Evolutionary conservation across 2,888 invertebrate genomes (phyloP).

Genomic region (Bugula neritina): DNA sequence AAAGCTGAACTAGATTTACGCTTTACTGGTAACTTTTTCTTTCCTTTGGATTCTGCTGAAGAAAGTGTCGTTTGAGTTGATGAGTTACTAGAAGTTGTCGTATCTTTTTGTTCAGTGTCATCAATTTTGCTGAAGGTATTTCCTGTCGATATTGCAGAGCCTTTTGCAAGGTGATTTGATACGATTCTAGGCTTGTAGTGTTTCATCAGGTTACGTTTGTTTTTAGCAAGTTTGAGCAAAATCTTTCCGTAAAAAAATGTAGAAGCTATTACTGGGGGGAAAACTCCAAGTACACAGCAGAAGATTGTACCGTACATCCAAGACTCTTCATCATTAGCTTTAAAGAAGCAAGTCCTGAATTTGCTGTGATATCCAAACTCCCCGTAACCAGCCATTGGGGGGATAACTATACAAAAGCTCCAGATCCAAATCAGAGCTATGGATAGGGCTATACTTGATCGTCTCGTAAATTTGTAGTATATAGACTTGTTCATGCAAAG

Average conservation of each 20-base stretch:
- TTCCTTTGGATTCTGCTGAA: neutral
- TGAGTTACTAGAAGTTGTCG: neutral
- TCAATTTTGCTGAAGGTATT: neutral
- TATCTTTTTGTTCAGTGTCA: neutral
- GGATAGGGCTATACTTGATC: slow-evolving; percentile 5
- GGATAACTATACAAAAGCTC: slow-evolving; percentile 13
- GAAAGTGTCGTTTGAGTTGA: neutral
- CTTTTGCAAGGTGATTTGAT: too few relatives aligned
- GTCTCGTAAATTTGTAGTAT: neutral
- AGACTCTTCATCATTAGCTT: slow-evolving; percentile 9
- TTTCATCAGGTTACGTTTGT: slow-evolving; percentile 2
- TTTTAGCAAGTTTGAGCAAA: slow-evolving; percentile 14
- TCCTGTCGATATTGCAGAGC: neutral
- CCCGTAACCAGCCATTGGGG: slow-evolving; percentile 18
- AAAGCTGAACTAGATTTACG: neutral
- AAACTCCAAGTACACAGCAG: slow-evolving; percentile 14
- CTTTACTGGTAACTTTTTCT: neutral
- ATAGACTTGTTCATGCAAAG: neutral
- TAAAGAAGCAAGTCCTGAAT: slow-evolving; percentile 25
- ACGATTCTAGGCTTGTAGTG: neutral
- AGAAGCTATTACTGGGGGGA: slow-evolving; percentile 11
- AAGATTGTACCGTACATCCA: slow-evolving; percentile 26
- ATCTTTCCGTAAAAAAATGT: slow-evolving; percentile 16
- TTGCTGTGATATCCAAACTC: slow-evolving; percentile 25
- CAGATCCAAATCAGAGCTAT: slow-evolving; percentile 12